A percentile compares a stretch with the other conserved stretches of the same genome.
Conservation (phyloP, 2,797 vertebrate genomes). For the Hylomyscus alleni region DNA sequence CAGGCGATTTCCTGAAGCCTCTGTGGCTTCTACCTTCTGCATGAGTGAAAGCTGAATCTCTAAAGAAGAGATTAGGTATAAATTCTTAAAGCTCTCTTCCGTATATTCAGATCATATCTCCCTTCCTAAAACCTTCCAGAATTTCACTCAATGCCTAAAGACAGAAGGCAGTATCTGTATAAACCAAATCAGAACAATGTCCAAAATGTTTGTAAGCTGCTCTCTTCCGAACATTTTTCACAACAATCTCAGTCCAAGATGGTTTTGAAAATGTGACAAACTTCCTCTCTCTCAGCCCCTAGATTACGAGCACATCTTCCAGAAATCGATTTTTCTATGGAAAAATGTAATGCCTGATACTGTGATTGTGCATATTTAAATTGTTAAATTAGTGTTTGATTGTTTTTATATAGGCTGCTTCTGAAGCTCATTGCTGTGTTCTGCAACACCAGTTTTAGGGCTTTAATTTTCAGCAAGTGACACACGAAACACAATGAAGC, state of each 20-base stretch:
- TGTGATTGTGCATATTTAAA: background rate
- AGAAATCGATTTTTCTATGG: constrained; percentile 36
- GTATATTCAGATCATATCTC: background rate
- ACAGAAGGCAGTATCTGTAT: background rate
- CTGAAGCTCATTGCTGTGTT: background rate
- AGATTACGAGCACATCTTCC: background rate
- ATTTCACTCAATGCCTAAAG: background rate
- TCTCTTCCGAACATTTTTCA: constrained; percentile 16
- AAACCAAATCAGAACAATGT: background rate
- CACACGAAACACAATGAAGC: background rate
- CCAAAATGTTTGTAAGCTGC: background rate
- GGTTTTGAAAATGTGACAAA: background rate
- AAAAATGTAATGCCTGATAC: background rate
- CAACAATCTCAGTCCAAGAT: background rate
- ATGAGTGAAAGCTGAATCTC: background rate
- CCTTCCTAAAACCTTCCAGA: background rate
- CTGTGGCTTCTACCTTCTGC: background rate
- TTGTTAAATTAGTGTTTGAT: background rate
- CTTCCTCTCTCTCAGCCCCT: background rate
- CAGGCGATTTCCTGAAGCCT: background rate
- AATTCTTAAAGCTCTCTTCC: background rate
- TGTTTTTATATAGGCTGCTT: background rate
- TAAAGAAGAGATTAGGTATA: background rate
- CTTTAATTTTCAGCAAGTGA: constrained; percentile 39
- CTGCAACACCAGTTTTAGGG: background rate